Evolutionary conservation across 2,797 vertebrate genomes (phyloP), one percentile per base, ranked within the genome.

Genomic region (Neopelma chrysocephalum): DNA sequence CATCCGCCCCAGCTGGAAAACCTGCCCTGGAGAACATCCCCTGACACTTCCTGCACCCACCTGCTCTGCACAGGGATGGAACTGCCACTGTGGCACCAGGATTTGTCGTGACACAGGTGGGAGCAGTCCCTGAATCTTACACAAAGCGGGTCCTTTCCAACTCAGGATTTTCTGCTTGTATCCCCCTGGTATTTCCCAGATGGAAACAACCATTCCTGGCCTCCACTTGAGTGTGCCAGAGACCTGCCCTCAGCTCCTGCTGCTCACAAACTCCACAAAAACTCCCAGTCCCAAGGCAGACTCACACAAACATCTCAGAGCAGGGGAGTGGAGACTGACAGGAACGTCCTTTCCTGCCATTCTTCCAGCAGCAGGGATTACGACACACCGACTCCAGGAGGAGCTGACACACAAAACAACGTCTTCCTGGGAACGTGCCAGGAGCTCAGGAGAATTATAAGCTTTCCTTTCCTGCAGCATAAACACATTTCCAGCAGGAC

Each of bases 341-440:
- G 78, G 56, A 79, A 66, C 69, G 80, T 94, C 66, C 57, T 94
- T 66, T 68, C 50, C 75, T 90, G 85, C 26, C 38, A 38, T 50
- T 79, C 62, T 57, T 92, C 94, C 89, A 58, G 53, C 78, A 92
- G 93, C 91, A 93, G 92, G 26, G 16, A 72, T 78, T 83, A 85
- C 6, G 0, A 56, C 76, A 72, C 47, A 51, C 21, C 1, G 4
- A 47, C 75, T 78, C 69, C 89, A 70, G 51, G 47, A 79, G 80
- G 61, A 54, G 86, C 4, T 71, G 81, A 86, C 78, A 79, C 66
- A 86, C 62, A 77, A 22, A 92, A 70, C 66, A 82, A 65, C 12
- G 84, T 62, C 75, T 56, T 51, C 50, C 51, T 76, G 82, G 92
- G 94, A 47, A 57, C 6, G 1, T 16, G 70, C 80, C 94, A 97